Evolutionary conservation across 2,888 invertebrate genomes (phyloP), one percentile per base, ranked within the genome.

Genomic region (Zygaena filipendulae): DNA sequence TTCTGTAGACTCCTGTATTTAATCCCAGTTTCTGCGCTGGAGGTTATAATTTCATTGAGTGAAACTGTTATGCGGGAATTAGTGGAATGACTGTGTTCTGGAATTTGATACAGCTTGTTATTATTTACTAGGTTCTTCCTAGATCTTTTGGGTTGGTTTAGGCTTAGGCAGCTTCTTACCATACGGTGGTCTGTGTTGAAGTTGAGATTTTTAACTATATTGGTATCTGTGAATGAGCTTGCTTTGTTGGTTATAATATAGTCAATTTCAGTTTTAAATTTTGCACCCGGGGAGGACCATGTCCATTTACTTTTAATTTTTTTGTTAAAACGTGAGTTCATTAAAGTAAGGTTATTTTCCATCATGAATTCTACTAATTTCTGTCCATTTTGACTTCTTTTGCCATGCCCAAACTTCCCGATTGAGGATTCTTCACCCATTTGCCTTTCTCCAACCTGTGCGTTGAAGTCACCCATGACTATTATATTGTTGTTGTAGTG

Each of bases 231-330:
- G n/a, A 35, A 34, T 3, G 7, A 13, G 22, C 26, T 34, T 13
- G 32, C 27, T 21, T 9, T 21, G 18, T 28, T 34, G 4, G 25
- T 25, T 13, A 27, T 13, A 2, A 32, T 30, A 16, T 13, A 27
- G 7, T 25, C 25, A 5, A 35, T 32, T 27, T 38, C 32, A 20
- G 27, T 30, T 28, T 25, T 36, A 14, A 7, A n/a, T 13, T 27
- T 26, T 22, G 28, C 31, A 29, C 27, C 31, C 18, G 34, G 38
- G 21, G 30, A 38, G 6, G 27, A 23, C 38, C 35, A 38, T 4
- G 31, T 38, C 38, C 35, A 38, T 28, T 35, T 35, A 16, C 11
- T 35, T 16, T 31, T 35, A 14, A 9, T 9, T 13, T 33, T 38
- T 25, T 38, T 35, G 10, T 29, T 7, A 14, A 25, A 38, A 13